phyloP scores from a whole-genome alignment of 1,140 invertebrate genomes.

The Chlorops oryzae region DNA sequence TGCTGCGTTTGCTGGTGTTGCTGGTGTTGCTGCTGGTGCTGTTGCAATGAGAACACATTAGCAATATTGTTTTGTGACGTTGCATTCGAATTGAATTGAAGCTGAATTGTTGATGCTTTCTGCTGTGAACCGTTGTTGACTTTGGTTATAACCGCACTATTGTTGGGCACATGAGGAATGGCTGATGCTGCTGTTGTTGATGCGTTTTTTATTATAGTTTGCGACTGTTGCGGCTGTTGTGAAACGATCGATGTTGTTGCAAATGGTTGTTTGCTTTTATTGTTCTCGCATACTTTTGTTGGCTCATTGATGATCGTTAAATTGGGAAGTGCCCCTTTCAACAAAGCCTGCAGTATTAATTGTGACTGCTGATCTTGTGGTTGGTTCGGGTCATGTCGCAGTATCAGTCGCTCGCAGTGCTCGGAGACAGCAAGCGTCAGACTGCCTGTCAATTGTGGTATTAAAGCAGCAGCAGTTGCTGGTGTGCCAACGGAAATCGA shows the following conservation, averaged over 20 bases:
- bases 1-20: neutral
- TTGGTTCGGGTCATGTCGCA: conserved; percentile 43
- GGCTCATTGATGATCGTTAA: conserved; percentile 47
- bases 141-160: conserved; percentile 8
- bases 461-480: conserved; percentile 33
- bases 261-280: conserved; percentile 6
- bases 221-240: conserved; percentile 12
- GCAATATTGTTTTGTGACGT: conserved; percentile 19
- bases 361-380: conserved; percentile 46
- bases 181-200: conserved; percentile 7
- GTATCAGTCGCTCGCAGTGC: conserved; percentile 40
- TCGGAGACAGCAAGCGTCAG: conserved; percentile 42
- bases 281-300: conserved; percentile 27
- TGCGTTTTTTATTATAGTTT: neutral
- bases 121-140: conserved; percentile 11
- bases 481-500: conserved; percentile 41
- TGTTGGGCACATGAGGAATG: conserved; percentile 15
- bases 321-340: conserved; percentile 44
- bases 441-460: conserved; percentile 43
- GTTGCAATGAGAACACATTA: conserved; percentile 20
- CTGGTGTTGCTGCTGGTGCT: conserved; percentile 12
- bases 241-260: neutral
- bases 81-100: conserved; percentile 16
- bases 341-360: conserved; percentile 40
- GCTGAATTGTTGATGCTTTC: conserved; percentile 25